Evolutionary conservation across 53 echinoderm and acorn worm species (phyloP).

Genomic region (Astropecten irregularis): DNA sequence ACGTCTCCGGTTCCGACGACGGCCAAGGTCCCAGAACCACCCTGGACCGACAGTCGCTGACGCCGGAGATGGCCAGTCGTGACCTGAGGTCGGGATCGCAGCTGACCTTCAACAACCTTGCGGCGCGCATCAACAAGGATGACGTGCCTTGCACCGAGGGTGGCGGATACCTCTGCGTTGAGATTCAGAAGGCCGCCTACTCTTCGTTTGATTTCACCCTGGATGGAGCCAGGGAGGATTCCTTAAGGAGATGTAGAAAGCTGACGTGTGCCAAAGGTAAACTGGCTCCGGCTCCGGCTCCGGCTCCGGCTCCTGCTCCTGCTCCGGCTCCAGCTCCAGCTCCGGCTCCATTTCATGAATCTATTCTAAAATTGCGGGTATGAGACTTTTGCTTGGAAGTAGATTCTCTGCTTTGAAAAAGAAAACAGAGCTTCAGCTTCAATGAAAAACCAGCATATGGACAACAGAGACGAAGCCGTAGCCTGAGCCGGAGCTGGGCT

Average conservation of each 20-base stretch:
- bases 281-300: no score
- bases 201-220: slow-evolving; percentile 66
- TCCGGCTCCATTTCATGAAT: no score
- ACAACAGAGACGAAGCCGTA: no score
- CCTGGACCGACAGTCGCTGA: slow-evolving; percentile 72
- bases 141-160: slow-evolving; percentile 68
- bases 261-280: slow-evolving; percentile 72
- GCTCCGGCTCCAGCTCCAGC: no score
- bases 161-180: slow-evolving; percentile 70
- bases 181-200: slow-evolving; percentile 54
- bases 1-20: slow-evolving; percentile 50
- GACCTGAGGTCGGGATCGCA: slow-evolving; percentile 64
- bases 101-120: slow-evolving; percentile 76
- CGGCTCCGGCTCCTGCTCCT: no score
- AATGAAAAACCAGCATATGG: no score
- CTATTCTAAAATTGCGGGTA: no score
- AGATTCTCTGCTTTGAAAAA: no score
- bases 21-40: slow-evolving; percentile 68
- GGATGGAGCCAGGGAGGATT: slow-evolving; percentile 40
- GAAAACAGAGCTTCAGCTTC: no score
- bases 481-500: no score
- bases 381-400: no score
- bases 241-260: slow-evolving; percentile 51
- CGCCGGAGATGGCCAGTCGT: slow-evolving; percentile 62
- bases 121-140: slow-evolving; percentile 63